Conservation (phyloP, 2,888 invertebrate genomes). For the Leuctra nigra region DNA sequence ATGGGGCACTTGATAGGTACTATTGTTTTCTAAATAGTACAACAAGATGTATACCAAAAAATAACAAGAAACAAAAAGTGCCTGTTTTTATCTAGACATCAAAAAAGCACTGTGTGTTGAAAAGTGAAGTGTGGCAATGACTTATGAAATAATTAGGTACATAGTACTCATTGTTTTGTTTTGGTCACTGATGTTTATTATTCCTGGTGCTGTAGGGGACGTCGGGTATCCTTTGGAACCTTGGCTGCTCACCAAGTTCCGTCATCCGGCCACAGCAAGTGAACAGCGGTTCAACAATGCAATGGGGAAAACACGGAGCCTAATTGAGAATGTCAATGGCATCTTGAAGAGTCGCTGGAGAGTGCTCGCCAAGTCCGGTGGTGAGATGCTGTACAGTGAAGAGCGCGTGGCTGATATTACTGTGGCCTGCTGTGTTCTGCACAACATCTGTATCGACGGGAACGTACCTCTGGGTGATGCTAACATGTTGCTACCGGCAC, state of each 20-base stretch:
- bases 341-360: constrained; percentile 1
- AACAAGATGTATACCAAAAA: no score
- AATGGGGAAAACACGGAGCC: not conserved
- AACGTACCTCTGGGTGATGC: not conserved
- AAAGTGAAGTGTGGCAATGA: no score
- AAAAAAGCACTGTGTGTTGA: no score
- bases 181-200: no score
- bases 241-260: constrained; percentile 6
- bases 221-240: not conserved
- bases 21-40: no score
- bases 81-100: no score
- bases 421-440: not conserved
- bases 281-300: not conserved
- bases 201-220: no score
- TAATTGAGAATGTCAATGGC: constrained; percentile 4
- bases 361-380: constrained; percentile 3
- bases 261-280: not conserved
- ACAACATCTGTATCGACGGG: not conserved
- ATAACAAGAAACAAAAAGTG: no score
- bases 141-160: no score
- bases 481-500: no score
- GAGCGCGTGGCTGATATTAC: not conserved
- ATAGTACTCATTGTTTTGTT: no score
- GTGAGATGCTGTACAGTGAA: constrained; percentile 6
- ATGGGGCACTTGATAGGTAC: no score